phyloP scores from a whole-genome alignment of 1,140 invertebrate species.

The Plodia interpunctella region DNA sequence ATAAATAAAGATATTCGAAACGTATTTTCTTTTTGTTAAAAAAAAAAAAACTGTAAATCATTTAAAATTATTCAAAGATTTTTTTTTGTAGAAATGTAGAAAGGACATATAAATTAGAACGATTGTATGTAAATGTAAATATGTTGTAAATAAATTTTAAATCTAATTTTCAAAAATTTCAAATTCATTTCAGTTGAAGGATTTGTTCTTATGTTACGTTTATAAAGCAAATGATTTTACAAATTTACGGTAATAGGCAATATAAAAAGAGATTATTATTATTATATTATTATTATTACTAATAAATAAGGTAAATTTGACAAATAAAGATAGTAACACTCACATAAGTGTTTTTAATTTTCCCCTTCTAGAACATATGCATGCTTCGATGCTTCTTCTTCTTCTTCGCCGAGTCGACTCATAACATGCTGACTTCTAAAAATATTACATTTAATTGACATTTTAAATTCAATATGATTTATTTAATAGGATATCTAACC shows the following conservation, averaged over 20 bases:
- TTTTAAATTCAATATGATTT: too few relatives aligned
- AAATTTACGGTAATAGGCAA: conserved; percentile 4
- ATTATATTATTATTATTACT: too few relatives aligned
- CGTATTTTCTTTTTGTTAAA: background rate
- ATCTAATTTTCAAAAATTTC: background rate
- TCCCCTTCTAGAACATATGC: background rate
- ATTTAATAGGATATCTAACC: too few relatives aligned
- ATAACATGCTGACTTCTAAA: too few relatives aligned
- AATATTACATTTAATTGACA: too few relatives aligned
- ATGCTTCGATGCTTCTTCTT: background rate
- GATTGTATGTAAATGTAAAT: background rate
- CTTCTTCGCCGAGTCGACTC: background rate
- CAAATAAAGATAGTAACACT: conserved; percentile 68
- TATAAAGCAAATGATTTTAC: background rate
- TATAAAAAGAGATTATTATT: conserved; percentile 15
- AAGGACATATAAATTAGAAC: background rate
- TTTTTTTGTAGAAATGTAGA: background rate
- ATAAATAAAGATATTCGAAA: background rate
- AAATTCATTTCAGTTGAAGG: background rate
- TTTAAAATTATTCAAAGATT: background rate
- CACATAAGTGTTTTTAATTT: conserved; percentile 22
- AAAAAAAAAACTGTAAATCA: background rate
- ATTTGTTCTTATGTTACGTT: background rate
- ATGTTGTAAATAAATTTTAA: background rate
- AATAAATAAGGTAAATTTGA: conserved; percentile 60